phyloP scores from a whole-genome alignment of 2,797 vertebrate genomes.

The Ptychobarbus kaznakovi region DNA sequence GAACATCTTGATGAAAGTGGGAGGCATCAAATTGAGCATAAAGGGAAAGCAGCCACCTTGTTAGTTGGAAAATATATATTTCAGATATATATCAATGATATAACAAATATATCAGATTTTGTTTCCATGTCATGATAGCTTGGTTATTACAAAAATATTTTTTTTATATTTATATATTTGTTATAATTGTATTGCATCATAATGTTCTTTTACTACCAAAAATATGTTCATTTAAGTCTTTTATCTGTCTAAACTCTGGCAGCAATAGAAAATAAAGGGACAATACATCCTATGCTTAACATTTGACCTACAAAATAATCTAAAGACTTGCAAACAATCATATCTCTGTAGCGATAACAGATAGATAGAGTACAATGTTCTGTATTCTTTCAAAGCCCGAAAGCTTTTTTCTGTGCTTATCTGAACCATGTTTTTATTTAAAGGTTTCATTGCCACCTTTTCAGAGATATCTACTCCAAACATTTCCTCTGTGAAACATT shows the following conservation, averaged over 20 bases:
- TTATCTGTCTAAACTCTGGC: not conserved
- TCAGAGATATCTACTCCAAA: constrained; percentile 50
- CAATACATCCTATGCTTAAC: not conserved
- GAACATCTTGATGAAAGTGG: not conserved
- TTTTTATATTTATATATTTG: not conserved
- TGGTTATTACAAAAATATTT: not conserved
- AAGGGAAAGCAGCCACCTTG: not conserved
- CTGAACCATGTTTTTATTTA: constrained; percentile 55
- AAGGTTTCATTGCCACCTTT: constrained; percentile 55
- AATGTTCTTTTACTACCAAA: not conserved
- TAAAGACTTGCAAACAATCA: not conserved
- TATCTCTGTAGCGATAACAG: constrained; percentile 16
- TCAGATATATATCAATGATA: not conserved
- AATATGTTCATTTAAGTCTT: not conserved
- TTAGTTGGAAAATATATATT: constrained; percentile 5
- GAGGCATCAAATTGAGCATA: constrained; percentile 2
- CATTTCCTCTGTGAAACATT: constrained; percentile 55
- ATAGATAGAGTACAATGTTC: constrained; percentile 20
- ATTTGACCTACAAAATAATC: constrained; percentile 8
- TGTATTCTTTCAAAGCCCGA: constrained; percentile 17
- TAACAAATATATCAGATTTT: not conserved
- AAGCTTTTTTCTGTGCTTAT: constrained; percentile 50
- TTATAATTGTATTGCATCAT: not conserved
- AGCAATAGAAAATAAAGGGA: not conserved
- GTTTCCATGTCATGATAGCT: not conserved